Evolutionary conservation across 2,797 vertebrate genomes (phyloP).

Genomic region (Aselliscus stoliczkanus): DNA sequence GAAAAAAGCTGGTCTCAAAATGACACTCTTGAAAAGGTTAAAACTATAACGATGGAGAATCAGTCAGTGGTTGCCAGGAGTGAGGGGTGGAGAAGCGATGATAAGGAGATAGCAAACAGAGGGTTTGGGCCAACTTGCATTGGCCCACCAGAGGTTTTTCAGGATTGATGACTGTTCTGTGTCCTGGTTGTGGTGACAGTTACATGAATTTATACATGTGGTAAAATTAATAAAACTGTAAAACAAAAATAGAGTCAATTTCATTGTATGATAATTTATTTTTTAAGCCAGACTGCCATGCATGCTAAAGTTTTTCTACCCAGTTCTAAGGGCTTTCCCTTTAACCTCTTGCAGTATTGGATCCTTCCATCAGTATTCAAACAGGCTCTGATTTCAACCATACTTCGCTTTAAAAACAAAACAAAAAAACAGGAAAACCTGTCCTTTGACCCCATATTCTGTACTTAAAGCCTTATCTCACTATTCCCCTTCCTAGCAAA

Average conservation of each 20-base stretch:
- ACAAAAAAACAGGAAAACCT: background rate
- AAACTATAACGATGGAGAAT: background rate
- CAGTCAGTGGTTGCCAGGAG: background rate
- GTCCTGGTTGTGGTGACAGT: background rate
- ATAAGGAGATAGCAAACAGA: background rate
- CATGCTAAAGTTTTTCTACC: background rate
- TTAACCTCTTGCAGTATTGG: conserved; percentile 15
- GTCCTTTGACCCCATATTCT: background rate
- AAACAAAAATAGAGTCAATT: background rate
- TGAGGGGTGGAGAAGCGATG: background rate
- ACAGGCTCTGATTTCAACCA: background rate
- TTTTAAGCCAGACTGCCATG: background rate
- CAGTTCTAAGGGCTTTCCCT: background rate
- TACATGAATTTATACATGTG: background rate
- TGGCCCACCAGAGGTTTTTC: too few species aligned
- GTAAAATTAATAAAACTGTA: background rate
- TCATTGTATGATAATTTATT: background rate
- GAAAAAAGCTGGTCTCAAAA: conserved; percentile 3
- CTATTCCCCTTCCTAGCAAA: conserved; percentile 23
- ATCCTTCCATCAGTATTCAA: background rate
- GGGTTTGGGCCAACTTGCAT: background rate
- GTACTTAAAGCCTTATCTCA: conserved; percentile 28
- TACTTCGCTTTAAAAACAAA: conserved; percentile 4
- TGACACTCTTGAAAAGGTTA: background rate
- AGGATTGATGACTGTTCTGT: background rate